Evolutionary conservation across 2,113 vertebrate genomes (phyloP).

Genomic region (Pardalotus punctatus): DNA sequence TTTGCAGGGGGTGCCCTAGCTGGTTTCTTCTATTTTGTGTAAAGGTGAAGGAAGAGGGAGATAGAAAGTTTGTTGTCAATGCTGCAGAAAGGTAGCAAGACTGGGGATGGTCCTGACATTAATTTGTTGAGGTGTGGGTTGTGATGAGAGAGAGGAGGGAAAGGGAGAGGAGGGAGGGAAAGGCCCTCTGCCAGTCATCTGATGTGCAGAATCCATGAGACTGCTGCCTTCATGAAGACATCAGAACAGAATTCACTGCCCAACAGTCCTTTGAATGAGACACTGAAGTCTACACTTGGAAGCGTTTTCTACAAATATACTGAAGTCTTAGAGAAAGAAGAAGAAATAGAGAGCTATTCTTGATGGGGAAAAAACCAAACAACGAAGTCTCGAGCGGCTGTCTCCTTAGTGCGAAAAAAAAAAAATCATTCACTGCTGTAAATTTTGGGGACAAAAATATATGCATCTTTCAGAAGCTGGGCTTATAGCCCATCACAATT

Average conservation of each 20-base stretch:
- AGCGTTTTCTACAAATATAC: not conserved
- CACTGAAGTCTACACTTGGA: not conserved
- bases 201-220: not conserved
- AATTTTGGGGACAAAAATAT: not conserved
- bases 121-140: not conserved
- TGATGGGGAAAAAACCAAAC: not conserved
- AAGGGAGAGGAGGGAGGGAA: not conserved
- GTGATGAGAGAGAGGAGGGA: not conserved
- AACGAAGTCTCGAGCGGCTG: not conserved
- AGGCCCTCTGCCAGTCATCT: not conserved
- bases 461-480: not conserved
- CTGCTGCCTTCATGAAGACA: not conserved
- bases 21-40: not conserved
- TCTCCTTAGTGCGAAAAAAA: not conserved
- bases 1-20: not conserved
- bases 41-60: not conserved
- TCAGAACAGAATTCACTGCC: not conserved
- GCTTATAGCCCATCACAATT: not conserved
- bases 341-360: not conserved
- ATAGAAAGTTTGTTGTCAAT: not conserved
- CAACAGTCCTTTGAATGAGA: not conserved
- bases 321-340: not conserved
- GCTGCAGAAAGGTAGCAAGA: not conserved
- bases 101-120: not conserved
- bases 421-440: not conserved